Conservation (phyloP, 1,140 invertebrate genomes). For the Conopomorpha cramerella region DNA sequence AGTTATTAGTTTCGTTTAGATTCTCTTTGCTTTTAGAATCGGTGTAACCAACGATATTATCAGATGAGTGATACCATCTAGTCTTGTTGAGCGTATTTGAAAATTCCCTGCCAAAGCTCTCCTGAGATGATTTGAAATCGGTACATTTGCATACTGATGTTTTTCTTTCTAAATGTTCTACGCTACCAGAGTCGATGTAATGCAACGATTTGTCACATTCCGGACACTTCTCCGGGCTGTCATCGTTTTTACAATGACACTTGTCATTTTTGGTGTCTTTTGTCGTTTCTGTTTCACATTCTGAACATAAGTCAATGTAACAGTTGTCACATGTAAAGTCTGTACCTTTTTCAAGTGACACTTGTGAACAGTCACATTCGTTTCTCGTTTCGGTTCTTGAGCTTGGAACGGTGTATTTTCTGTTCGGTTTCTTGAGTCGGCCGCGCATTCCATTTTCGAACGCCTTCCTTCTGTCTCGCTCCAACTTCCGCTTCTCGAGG, state of each 20-base stretch:
- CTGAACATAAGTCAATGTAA: constrained; percentile 43
- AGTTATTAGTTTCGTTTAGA: constrained; percentile 29
- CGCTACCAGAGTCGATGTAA: constrained; percentile 38
- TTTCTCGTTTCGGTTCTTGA: constrained; percentile 23
- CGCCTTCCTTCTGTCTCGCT: constrained; percentile 70
- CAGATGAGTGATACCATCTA: constrained; percentile 44
- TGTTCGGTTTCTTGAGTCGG: constrained; percentile 54
- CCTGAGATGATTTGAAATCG: constrained; percentile 48
- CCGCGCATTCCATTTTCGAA: constrained; percentile 66
- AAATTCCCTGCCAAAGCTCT: constrained; percentile 44
- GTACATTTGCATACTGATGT: constrained; percentile 33
- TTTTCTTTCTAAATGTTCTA: constrained; percentile 37
- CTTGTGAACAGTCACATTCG: constrained; percentile 40
- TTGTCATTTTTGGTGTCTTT: constrained; percentile 33
- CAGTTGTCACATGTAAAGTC: constrained; percentile 50
- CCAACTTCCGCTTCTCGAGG: constrained; percentile 78
- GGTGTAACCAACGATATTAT: constrained; percentile 42
- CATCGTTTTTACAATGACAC: constrained; percentile 25
- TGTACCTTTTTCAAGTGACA: constrained; percentile 39
- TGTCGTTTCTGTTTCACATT: constrained; percentile 33
- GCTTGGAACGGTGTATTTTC: constrained; percentile 28
- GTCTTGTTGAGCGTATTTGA: constrained; percentile 31
- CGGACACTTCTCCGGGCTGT: constrained; percentile 29
- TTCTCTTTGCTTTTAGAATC: constrained; percentile 42
- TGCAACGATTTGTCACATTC: constrained; percentile 43